These are phyloP conservation scores for Phaonia tiefii DNA, from an alignment of 2,888 invertebrate species.

Conservation along the genomic window DNA sequence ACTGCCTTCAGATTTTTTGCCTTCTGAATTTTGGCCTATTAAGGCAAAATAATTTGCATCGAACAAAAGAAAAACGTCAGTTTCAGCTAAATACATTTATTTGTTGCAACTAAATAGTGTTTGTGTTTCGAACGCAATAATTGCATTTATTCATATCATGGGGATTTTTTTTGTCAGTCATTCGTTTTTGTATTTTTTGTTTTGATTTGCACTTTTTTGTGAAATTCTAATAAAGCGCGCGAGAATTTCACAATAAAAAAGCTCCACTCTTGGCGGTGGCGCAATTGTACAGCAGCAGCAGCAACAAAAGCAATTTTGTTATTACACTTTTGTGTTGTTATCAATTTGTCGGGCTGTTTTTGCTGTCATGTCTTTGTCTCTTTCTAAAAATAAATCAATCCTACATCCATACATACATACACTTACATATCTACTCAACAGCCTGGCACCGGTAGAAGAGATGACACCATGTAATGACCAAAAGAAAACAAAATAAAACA, in stretches of 20 bases:
- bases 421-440: too few relatives aligned
- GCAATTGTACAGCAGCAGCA: too few relatives aligned
- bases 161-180: conserved; percentile 17
- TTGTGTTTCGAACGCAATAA: conserved; percentile 14
- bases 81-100: too few relatives aligned
- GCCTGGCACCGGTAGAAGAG: too few relatives aligned
- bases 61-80: conserved; percentile 11
- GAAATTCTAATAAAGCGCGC: conserved; percentile 46
- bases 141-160: conserved; percentile 30
- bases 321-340: conserved; percentile 8
- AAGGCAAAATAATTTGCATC: background rate
- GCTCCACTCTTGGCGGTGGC: too few relatives aligned
- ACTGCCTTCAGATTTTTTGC: background rate
- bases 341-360: background rate
- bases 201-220: conserved; percentile 28
- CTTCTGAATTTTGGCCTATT: background rate
- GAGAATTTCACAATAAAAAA: conserved; percentile 57
- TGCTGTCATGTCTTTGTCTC: conserved; percentile 8
- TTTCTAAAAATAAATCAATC: conserved; percentile 32
- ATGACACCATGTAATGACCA: too few relatives aligned
- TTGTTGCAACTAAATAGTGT: background rate
- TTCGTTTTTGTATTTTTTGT: conserved; percentile 33
- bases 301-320: background rate
- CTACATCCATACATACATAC: too few relatives aligned
- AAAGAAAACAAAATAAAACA: too few relatives aligned